These are phyloP conservation scores for Tetrao urogallus DNA, from an alignment of 2,113 vertebrate species.

Conservation along the genomic window DNA sequence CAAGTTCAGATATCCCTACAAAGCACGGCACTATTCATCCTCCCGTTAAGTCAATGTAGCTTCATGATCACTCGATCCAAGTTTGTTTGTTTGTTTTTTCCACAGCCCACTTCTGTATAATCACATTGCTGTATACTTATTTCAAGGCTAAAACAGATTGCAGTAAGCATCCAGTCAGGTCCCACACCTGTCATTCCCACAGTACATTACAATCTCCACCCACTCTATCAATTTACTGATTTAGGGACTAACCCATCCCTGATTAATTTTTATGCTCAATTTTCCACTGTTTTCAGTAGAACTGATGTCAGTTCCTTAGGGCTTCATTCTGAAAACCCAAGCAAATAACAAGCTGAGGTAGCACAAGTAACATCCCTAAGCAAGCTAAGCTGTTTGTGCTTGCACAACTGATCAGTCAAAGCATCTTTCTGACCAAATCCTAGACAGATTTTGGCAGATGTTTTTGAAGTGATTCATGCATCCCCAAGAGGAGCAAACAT, in stretches of 20 bases:
- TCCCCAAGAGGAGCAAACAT: not conserved
- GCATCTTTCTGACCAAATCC: not conserved
- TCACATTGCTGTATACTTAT: constrained; percentile 23
- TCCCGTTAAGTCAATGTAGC: constrained; percentile 27
- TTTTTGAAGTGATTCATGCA: not conserved
- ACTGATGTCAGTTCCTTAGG: not conserved
- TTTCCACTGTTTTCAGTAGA: not conserved
- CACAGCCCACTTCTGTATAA: constrained; percentile 35
- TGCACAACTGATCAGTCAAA: not conserved
- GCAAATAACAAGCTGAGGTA: not conserved
- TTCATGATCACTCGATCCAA: constrained; percentile 59
- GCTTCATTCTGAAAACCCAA: not conserved
- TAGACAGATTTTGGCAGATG: not conserved
- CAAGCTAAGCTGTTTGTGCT: not conserved
- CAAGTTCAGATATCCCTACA: not conserved
- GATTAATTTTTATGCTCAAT: not conserved
- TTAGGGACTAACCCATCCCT: not conserved
- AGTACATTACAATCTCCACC: not conserved
- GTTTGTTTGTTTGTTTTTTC: not conserved
- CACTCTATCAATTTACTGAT: not conserved
- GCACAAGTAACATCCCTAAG: not conserved
- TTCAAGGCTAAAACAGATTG: constrained; percentile 39
- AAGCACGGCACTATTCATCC: not conserved
- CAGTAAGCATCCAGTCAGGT: not conserved
- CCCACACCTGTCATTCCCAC: not conserved